Conservation (phyloP, 2,888 invertebrate genomes). For the Papilio protenor region DNA sequence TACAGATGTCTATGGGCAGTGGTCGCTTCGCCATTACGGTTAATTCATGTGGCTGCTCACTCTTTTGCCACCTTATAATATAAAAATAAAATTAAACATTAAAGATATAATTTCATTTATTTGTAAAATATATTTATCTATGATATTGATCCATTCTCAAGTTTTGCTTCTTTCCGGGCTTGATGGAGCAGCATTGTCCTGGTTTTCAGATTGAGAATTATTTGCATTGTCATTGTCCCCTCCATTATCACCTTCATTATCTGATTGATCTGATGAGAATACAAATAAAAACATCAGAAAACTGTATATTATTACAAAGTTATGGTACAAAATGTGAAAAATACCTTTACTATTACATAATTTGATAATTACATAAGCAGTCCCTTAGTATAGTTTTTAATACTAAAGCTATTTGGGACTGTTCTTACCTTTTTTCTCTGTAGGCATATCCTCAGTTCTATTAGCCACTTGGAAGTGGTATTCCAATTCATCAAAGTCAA, state of each 20-base stretch:
- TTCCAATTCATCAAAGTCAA: constrained; percentile 94
- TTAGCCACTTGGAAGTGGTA: constrained; percentile 88
- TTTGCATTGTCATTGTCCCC: constrained; percentile 74
- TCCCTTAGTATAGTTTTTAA: no score
- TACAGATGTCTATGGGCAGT: no score
- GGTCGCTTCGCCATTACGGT: no score
- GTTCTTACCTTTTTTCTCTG: constrained; percentile 79
- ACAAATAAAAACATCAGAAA: neutral
- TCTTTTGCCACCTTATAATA: no score
- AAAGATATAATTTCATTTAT: neutral
- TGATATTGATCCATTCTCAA: constrained; percentile 56
- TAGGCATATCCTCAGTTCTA: constrained; percentile 85
- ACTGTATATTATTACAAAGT: neutral
- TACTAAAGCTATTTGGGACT: no score
- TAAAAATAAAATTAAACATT: neutral
- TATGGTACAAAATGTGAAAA: neutral
- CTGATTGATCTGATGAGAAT: constrained; percentile 69
- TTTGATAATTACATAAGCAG: no score
- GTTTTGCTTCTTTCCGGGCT: constrained; percentile 76
- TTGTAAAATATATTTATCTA: neutral
- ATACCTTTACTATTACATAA: no score
- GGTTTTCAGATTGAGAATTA: constrained; percentile 73
- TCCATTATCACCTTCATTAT: constrained; percentile 78
- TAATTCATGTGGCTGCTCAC: no score
- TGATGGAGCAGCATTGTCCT: constrained; percentile 64